Evolutionary conservation across 2,797 vertebrate species (phyloP).

Genomic region (Iguana delicatissima): DNA sequence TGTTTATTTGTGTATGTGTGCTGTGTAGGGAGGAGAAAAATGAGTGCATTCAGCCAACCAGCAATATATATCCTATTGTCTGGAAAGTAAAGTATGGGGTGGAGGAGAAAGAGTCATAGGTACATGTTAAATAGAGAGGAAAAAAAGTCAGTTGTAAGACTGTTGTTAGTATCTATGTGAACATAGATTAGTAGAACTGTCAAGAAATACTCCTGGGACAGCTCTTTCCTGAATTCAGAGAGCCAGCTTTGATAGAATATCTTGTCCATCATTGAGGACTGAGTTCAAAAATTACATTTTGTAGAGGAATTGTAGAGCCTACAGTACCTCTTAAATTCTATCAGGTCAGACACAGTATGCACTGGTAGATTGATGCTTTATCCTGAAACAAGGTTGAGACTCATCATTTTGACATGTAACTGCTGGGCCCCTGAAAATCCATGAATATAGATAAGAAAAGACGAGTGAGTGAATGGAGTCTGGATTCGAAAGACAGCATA

Average conservation of each 20-base stretch:
- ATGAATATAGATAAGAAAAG: constrained; percentile 61
- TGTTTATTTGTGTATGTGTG: neutral
- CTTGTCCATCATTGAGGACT: constrained; percentile 11
- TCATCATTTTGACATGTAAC: constrained; percentile 48
- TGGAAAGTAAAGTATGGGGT: constrained; percentile 39
- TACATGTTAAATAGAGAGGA: neutral
- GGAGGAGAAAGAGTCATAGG: neutral
- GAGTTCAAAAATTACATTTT: constrained; percentile 57
- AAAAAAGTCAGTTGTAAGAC: constrained; percentile 20
- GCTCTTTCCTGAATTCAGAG: constrained; percentile 35
- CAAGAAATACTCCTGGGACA: constrained; percentile 7
- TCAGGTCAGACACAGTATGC: constrained; percentile 33
- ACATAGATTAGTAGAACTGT: constrained; percentile 5
- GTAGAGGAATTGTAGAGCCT: neutral
- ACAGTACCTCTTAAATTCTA: constrained; percentile 30
- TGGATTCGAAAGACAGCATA: neutral
- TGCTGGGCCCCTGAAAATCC: constrained; percentile 22
- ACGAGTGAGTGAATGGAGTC: constrained; percentile 15
- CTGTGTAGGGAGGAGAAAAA: neutral
- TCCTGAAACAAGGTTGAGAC: constrained; percentile 56
- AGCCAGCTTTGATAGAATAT: constrained; percentile 38
- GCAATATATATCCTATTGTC: neutral
- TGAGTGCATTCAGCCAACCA: neutral
- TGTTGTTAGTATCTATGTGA: constrained; percentile 42
- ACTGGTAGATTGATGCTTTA: constrained; percentile 48